Base-by-base conservation (phyloP, 1,140 invertebrate species). In the Ceratosolen fusciceps region DNA sequence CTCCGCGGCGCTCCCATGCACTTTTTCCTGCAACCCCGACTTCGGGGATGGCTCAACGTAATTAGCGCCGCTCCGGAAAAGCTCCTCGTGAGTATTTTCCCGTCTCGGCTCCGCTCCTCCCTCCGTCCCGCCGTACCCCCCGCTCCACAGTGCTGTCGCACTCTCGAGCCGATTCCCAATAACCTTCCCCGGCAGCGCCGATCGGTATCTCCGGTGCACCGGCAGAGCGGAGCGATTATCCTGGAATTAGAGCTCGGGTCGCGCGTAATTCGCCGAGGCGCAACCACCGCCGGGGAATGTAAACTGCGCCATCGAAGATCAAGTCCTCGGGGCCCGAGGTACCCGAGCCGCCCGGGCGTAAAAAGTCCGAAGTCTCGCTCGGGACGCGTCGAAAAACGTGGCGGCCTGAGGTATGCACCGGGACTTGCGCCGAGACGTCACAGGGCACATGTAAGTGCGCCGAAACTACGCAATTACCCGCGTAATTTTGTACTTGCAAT, bases 211-310 rank as follows among this genome's bases (percentile, higher is more conserved):
- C 29, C 56, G 49, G 10, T 52, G 49, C 5, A 21, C 49, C 19
- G 73, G 76, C 68, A 85, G 83, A 86, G 86, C 83, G 86, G 85
- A 88, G 85, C 85, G 86, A 89, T 87, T 87, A 88, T 83, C 52
- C 24, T 78, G 85, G 83, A 89, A 89, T 87, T 86, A 86, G 85
- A 88, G 82, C 84, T 81, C 68, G 80, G 82, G 83, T 49, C 12
- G 52, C 43, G 84, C 86, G 86, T 84, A 87, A 86, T 84, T 82
- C 82, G 19, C 65, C 65, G 65, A 60, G 65, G 9, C 68, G 74
- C 74, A 65, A 84, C n/a, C n/a, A 70, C 49, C 74, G 52, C 65
- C 9, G 21, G 52, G 79, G 47, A 84, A 84, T 81, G 80, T 83
- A 83, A 86, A 84, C 77, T 34, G 26, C 31, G 39, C 47, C 31